These are phyloP conservation scores for Philopotamus ludificatus DNA, from an alignment of 1,140 invertebrate genomes.

Conservation along the genomic window DNA sequence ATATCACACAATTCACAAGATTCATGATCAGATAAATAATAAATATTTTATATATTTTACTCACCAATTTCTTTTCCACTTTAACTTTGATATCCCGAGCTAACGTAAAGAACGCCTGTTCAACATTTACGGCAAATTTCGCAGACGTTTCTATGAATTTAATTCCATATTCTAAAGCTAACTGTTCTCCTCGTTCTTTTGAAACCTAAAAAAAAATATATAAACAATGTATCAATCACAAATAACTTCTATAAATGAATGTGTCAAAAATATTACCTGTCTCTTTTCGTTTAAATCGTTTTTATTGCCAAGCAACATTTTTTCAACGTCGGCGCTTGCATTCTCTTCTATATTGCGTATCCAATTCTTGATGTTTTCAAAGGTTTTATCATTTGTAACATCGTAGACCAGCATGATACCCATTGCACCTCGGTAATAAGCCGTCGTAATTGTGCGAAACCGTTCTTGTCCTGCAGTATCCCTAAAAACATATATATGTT, in stretches of 20 bases:
- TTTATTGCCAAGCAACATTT: conserved; percentile 99
- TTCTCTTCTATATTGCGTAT: conserved; percentile 98
- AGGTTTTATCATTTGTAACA: conserved; percentile 97
- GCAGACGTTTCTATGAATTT: conserved; percentile 99
- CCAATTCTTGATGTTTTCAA: conserved; percentile 99
- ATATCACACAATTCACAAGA: too few relatives aligned
- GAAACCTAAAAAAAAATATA: conserved; percentile 53
- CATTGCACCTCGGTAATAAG: conserved; percentile 97
- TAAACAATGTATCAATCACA: conserved; percentile 21
- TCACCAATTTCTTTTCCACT: conserved; percentile 94
- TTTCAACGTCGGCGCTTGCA: conserved; percentile 99
- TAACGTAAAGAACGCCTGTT: conserved; percentile 94
- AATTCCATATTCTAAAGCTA: conserved; percentile 96
- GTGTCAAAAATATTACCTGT: conserved; percentile 74
- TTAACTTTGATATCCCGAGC: conserved; percentile 96
- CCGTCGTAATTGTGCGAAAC: conserved; percentile 97
- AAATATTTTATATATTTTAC: too few relatives aligned
- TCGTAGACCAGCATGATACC: conserved; percentile 99
- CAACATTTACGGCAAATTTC: conserved; percentile 97
- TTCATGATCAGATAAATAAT: too few relatives aligned
- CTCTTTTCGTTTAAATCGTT: conserved; percentile 98
- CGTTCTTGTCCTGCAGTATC: conserved; percentile 93
- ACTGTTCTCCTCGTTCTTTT: conserved; percentile 65
- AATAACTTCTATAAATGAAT: not conserved
- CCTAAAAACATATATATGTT: conserved; percentile 54